phyloP scores from a whole-genome alignment of 2,888 invertebrate genomes.

The Kuschelorhynchus macadamiae region DNA sequence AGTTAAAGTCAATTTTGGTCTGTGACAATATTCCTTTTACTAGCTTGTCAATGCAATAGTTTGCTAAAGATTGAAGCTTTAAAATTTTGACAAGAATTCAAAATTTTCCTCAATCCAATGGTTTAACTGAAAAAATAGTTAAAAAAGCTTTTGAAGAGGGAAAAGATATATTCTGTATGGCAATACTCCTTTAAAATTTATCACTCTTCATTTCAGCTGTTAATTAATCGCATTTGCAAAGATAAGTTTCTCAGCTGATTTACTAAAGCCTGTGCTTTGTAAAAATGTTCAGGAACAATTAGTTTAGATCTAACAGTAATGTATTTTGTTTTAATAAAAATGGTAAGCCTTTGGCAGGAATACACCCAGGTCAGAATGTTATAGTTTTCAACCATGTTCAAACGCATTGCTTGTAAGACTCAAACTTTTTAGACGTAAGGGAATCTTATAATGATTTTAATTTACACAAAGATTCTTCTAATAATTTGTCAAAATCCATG shows the following conservation, averaged over 20 bases:
- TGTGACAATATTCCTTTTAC: not conserved
- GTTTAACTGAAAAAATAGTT: not conserved
- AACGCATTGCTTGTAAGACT: no score
- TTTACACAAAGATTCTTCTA: not conserved
- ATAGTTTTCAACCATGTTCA: slow-evolving; percentile 1
- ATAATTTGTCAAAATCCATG: not conserved
- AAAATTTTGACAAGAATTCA: slow-evolving; percentile 13
- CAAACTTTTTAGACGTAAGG: not conserved
- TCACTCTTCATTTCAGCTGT: slow-evolving; percentile 8
- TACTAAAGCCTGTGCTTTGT: slow-evolving; percentile 9
- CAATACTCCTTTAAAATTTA: slow-evolving; percentile 43
- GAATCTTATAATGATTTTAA: slow-evolving; percentile 4
- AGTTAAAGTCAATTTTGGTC: no score
- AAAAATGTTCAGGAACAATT: slow-evolving; percentile 11
- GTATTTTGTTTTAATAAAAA: slow-evolving; percentile 29
- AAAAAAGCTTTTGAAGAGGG: slow-evolving; percentile 17
- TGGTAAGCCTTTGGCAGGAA: not conserved
- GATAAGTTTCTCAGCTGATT: not conserved
- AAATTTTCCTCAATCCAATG: slow-evolving; percentile 20
- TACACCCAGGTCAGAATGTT: not conserved
- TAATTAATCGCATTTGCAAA: not conserved
- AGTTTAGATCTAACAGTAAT: slow-evolving; percentile 26
- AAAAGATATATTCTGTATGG: slow-evolving; percentile 43
- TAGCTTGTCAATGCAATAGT: slow-evolving; percentile 8
- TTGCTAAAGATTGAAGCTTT: not conserved